A percentile compares a stretch with the other conserved stretches of the same genome.
phyloP scores from a whole-genome alignment of 2,113 vertebrate genomes.

The Neolamprologus sp. region DNA sequence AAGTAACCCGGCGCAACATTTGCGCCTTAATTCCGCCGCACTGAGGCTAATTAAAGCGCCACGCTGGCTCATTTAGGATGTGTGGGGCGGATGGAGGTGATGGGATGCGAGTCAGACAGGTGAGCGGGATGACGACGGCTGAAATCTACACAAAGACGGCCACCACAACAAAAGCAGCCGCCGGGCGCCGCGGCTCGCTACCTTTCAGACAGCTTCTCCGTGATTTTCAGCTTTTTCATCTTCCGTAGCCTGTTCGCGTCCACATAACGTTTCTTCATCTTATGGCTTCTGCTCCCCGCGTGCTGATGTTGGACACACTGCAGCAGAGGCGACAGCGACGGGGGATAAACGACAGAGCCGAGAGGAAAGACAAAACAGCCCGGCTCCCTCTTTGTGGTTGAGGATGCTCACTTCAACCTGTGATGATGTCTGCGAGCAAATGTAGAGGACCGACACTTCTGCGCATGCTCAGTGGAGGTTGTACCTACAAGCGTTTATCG shows the following conservation, averaged over 20 bases:
- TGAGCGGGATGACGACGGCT: conserved; percentile 34
- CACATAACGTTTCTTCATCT: conserved; percentile 78
- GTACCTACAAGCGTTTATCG: conserved; percentile 22
- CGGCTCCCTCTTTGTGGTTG: not conserved
- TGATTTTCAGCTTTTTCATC: conserved; percentile 73
- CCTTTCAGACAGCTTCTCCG: conserved; percentile 76
- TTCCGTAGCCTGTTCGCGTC: conserved; percentile 74
- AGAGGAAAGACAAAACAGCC: not conserved
- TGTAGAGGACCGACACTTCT: not conserved
- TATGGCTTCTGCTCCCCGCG: conserved; percentile 54
- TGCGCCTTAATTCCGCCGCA: not conserved
- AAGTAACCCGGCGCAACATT: not conserved
- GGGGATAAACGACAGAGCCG: not conserved
- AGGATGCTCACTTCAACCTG: conserved; percentile 42
- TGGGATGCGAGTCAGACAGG: conserved; percentile 29
- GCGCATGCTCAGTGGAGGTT: conserved; percentile 46
- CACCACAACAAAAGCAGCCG: conserved; percentile 57
- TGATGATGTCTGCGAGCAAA: conserved; percentile 21
- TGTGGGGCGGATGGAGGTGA: not conserved
- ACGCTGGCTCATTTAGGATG: not conserved
- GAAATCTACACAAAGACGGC: conserved; percentile 53
- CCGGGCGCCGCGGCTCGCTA: conserved; percentile 27
- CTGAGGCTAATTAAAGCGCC: not conserved
- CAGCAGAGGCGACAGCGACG: not conserved
- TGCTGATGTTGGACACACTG: conserved; percentile 1